Evolutionary conservation across 2,797 vertebrate species (phyloP).

Genomic region (Triplophysa bombifrons): DNA sequence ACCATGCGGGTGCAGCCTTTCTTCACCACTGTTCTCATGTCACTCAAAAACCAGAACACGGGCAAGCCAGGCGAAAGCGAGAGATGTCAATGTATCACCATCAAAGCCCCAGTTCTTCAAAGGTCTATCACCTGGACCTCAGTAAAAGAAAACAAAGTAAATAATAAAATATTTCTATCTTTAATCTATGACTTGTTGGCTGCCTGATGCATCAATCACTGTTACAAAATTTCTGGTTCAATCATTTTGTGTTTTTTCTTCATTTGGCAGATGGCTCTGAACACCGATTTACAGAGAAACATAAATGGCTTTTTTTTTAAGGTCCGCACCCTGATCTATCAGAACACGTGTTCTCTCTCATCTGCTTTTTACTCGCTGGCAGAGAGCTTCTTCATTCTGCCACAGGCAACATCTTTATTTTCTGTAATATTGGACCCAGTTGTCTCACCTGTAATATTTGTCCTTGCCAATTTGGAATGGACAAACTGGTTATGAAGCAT

Average conservation of each 20-base stretch:
- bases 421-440: slow-evolving; percentile 4
- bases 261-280: slow-evolving; percentile 31
- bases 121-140: slow-evolving; percentile 60
- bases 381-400: slow-evolving; percentile 31
- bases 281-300: slow-evolving; percentile 22
- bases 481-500: slow-evolving; percentile 31
- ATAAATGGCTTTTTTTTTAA: neutral
- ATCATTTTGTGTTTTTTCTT: slow-evolving; percentile 10
- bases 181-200: slow-evolving; percentile 46
- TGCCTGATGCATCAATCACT: slow-evolving; percentile 28
- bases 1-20: slow-evolving; percentile 29
- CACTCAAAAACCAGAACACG: slow-evolving; percentile 27
- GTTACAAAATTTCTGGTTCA: slow-evolving; percentile 21
- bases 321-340: slow-evolving; percentile 24
- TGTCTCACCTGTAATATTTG: slow-evolving; percentile 26
- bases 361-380: slow-evolving; percentile 24
- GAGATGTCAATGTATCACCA: slow-evolving; percentile 57
- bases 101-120: slow-evolving; percentile 67
- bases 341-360: slow-evolving; percentile 26
- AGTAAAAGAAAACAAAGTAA: slow-evolving; percentile 47
- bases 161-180: slow-evolving; percentile 54
- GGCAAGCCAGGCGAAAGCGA: slow-evolving; percentile 8
- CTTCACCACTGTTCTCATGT: slow-evolving; percentile 33
- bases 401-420: slow-evolving; percentile 31
- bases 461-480: slow-evolving; percentile 20